Evolutionary conservation across 2,888 invertebrate species (phyloP).

Genomic region (Cacoxenus indagator): DNA sequence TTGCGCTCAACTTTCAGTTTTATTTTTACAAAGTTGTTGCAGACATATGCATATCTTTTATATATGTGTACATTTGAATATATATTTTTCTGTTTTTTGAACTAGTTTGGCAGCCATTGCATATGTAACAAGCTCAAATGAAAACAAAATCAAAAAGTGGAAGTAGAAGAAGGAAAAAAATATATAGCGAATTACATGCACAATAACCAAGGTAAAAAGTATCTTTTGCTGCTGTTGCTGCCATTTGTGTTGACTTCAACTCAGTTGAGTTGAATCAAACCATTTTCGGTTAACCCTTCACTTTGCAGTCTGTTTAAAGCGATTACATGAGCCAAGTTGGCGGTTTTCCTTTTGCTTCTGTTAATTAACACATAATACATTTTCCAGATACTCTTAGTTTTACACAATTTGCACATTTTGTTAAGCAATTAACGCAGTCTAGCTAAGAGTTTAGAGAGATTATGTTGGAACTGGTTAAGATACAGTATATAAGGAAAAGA

Average conservation of each 20-base stretch:
- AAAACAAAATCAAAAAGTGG: neutral
- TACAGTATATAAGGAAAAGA: too few relatives aligned
- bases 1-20: slow-evolving; percentile 3
- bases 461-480: too few relatives aligned
- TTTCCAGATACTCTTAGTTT: neutral
- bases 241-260: neutral
- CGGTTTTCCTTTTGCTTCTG: neutral
- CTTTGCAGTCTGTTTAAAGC: neutral
- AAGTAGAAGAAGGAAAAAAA: slow-evolving; percentile 30
- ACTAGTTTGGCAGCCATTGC: neutral
- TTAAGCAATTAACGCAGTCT: too few relatives aligned
- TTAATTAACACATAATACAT: neutral
- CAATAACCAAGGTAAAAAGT: slow-evolving; percentile 43
- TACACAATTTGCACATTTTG: neutral
- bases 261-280: neutral
- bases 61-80: neutral
- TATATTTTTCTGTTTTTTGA: neutral
- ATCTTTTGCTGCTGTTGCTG: neutral
- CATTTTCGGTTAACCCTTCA: neutral
- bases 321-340: neutral
- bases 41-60: neutral
- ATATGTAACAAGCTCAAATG: neutral
- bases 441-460: too few relatives aligned
- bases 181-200: slow-evolving; percentile 53
- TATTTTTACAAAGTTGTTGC: neutral